Evolutionary conservation across 2,113 vertebrate genomes (phyloP).

Genomic region (Chrysochloris asiatica): DNA sequence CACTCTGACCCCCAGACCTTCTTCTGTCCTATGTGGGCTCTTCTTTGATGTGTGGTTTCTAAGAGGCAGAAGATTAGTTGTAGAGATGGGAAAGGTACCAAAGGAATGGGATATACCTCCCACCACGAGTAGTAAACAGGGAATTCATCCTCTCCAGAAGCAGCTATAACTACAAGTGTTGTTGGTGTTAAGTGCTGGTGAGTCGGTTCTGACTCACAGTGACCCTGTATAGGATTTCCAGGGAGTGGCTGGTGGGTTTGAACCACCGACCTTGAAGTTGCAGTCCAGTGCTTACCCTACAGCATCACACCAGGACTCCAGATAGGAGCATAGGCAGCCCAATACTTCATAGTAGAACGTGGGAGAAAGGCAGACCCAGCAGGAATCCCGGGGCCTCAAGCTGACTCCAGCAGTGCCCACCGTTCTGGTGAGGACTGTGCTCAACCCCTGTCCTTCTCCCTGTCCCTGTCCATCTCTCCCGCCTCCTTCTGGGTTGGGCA

Average conservation of each 20-base stretch:
- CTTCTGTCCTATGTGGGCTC: background rate
- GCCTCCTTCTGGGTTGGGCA: slow-evolving; percentile 56
- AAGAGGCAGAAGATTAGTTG: background rate
- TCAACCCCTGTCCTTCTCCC: background rate
- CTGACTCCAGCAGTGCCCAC: fast-evolving
- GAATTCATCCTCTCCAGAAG: background rate
- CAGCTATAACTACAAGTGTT: background rate
- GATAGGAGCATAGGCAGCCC: too few species aligned
- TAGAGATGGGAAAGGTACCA: background rate
- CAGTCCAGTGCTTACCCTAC: too few species aligned
- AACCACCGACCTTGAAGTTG: too few species aligned
- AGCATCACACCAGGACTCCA: too few species aligned
- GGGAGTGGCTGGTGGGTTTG: too few species aligned
- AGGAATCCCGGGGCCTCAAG: background rate
- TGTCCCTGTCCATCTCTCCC: background rate
- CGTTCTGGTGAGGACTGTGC: background rate
- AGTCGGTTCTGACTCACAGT: too few species aligned
- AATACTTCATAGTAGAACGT: background rate
- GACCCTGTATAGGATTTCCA: too few species aligned
- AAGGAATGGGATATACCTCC: background rate
- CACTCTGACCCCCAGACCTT: background rate
- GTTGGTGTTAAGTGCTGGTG: too few species aligned
- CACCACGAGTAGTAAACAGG: background rate
- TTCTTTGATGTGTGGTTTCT: slow-evolving; percentile 30
- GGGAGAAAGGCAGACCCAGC: background rate